Percentiles rank a stretch among this genome's conserved stretches.
These are phyloP conservation scores for Paramacrobiotus metropolitanus DNA, from an alignment of 1,140 invertebrate species.

Conservation along the genomic window DNA sequence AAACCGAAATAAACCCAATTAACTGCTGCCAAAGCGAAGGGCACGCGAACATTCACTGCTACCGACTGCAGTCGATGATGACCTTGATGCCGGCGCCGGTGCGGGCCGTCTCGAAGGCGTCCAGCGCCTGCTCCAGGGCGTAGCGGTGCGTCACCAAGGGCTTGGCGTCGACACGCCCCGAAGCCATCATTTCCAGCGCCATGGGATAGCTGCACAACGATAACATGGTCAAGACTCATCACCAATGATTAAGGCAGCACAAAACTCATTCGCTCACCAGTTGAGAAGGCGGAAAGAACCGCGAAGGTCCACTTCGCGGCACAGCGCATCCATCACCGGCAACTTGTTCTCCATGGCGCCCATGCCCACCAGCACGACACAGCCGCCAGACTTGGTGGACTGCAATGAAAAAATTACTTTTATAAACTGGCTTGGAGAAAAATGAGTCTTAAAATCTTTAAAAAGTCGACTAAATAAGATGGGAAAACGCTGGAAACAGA, in stretches of 20 bases:
- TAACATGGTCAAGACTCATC: no score
- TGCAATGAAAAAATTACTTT: not conserved
- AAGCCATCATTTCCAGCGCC: conserved; percentile 55
- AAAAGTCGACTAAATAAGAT: no score
- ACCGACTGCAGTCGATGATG: conserved; percentile 48
- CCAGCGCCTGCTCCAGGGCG: conserved; percentile 48
- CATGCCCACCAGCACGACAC: conserved; percentile 58
- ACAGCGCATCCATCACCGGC: conserved; percentile 49
- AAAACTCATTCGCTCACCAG: conserved; percentile 49
- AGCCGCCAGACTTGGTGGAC: conserved; percentile 35
- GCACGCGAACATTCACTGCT: no score
- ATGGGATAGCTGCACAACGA: conserved; percentile 47
- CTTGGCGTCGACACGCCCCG: conserved; percentile 58
- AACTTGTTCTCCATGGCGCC: conserved; percentile 35
- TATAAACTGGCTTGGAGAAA: not conserved
- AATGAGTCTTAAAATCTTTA: no score
- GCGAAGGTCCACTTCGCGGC: conserved; percentile 64
- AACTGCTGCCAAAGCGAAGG: no score
- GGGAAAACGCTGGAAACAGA: no score
- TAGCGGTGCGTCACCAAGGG: conserved; percentile 73
- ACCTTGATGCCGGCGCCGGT: conserved; percentile 55
- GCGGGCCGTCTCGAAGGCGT: conserved; percentile 63
- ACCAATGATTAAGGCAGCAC: no score
- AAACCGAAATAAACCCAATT: no score
- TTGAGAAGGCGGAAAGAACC: conserved; percentile 77